A percentile compares a stretch with the other conserved stretches of the same genome.
These are phyloP conservation scores for Pithys albifrons DNA, from an alignment of 2,113 vertebrate genomes.

Conservation along the genomic window DNA sequence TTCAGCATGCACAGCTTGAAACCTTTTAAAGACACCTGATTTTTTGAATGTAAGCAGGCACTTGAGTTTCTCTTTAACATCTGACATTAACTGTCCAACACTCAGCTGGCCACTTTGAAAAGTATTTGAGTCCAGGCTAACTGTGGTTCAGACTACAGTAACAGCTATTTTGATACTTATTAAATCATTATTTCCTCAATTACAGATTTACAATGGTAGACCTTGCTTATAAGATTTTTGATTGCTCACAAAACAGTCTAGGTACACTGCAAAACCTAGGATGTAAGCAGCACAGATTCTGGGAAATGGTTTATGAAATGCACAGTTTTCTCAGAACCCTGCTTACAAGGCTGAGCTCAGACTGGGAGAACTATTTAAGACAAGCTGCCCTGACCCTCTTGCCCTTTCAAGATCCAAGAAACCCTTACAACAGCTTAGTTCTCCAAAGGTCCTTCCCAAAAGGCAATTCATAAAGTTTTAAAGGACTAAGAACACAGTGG, in stretches of 20 bases:
- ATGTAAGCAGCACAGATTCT: not conserved
- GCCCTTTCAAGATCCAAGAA: not conserved
- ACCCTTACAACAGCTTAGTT: not conserved
- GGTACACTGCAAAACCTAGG: not conserved
- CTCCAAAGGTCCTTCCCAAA: not conserved
- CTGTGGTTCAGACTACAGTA: not conserved
- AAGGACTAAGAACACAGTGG: not conserved
- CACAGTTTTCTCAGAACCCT: not conserved
- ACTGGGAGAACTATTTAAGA: not conserved
- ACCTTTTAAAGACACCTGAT: constrained; percentile 16
- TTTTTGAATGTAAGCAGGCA: not conserved
- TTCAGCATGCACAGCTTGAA: not conserved
- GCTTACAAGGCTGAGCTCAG: not conserved
- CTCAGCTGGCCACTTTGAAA: not conserved
- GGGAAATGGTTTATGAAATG: not conserved
- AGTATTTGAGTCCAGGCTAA: not conserved
- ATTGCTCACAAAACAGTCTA: not conserved
- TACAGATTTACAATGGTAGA: not conserved
- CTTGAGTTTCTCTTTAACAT: not conserved
- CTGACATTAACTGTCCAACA: not conserved
- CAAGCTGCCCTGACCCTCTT: not conserved
- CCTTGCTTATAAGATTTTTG: not conserved
- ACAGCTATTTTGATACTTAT: not conserved
- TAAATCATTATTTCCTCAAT: not conserved
- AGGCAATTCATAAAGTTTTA: not conserved